These are phyloP conservation scores for Anticlea derivata DNA, from an alignment of 2,888 invertebrate genomes.

Conservation along the genomic window DNA sequence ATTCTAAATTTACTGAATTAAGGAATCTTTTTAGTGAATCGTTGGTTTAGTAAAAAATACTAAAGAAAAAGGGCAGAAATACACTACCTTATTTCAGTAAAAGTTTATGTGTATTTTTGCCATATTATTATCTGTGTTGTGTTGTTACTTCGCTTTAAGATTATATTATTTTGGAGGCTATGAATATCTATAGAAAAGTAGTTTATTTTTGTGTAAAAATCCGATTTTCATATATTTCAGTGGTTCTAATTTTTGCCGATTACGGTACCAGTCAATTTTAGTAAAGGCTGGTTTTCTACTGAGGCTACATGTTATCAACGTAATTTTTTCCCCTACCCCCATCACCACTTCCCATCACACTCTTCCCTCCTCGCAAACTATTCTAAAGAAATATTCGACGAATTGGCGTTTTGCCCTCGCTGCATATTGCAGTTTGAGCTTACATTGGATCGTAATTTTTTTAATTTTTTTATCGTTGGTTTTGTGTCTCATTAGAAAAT, in stretches of 20 bases:
- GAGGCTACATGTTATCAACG: neutral
- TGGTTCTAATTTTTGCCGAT: conserved; percentile 6
- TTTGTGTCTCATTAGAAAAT: conserved; percentile 17
- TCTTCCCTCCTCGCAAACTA: too few species aligned
- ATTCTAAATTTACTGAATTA: conserved; percentile 26
- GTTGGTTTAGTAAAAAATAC: conserved; percentile 7
- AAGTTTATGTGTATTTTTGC: conserved; percentile 2
- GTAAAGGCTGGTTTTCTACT: conserved; percentile 12
- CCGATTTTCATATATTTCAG: conserved; percentile 4
- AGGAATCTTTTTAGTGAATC: conserved; percentile 14
- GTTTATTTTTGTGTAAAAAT: conserved; percentile 29
- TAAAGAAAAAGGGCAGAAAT: neutral
- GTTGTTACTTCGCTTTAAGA: conserved; percentile 12
- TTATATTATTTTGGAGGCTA: conserved; percentile 26
- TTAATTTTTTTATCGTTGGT: neutral
- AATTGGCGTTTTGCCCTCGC: too few species aligned
- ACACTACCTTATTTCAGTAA: neutral
- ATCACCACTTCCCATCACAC: too few species aligned
- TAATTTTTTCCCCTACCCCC: too few species aligned
- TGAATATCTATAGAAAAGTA: conserved; percentile 28
- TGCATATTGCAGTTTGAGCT: too few species aligned
- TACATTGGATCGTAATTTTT: neutral
- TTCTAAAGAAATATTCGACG: too few species aligned
- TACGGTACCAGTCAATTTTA: conserved; percentile 19
- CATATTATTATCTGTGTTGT: conserved; percentile 9